Evolutionary conservation across 2,888 invertebrate species (phyloP).

Genomic region (Drosophila stalkeri): DNA sequence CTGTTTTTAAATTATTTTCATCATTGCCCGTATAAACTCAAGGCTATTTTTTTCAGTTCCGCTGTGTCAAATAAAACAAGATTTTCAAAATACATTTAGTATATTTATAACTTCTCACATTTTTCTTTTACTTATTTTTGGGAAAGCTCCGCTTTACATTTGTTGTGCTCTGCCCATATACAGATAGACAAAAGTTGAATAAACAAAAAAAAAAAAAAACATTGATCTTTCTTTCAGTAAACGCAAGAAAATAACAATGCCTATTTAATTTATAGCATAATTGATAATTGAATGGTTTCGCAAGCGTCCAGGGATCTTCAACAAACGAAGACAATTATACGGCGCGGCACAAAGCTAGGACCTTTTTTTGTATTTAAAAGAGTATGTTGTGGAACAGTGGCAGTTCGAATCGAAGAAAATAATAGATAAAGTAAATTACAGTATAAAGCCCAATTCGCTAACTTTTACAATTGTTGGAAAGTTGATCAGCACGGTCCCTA

Average conservation of each 20-base stretch:
- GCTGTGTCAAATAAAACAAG: background rate
- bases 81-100: constrained; percentile 10
- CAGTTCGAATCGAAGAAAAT: constrained; percentile 22
- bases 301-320: constrained; percentile 48
- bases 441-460: constrained; percentile 30
- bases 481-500: constrained; percentile 13
- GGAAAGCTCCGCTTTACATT: constrained; percentile 13
- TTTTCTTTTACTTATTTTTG: constrained; percentile 12
- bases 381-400: constrained; percentile 18
- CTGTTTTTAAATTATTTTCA: no score
- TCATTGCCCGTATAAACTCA: background rate
- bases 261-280: constrained; percentile 51
- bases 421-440: background rate
- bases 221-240: constrained; percentile 16
- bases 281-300: constrained; percentile 55
- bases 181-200: constrained; percentile 27
- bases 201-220: constrained; percentile 23
- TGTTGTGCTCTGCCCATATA: constrained; percentile 15
- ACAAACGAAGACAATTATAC: constrained; percentile 67
- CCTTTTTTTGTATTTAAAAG: constrained; percentile 12
- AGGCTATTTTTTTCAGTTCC: background rate
- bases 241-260: constrained; percentile 40
- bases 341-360: constrained; percentile 22
- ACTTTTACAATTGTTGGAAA: constrained; percentile 19
- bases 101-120: constrained; percentile 19